Percentiles rank a stretch among this genome's conserved stretches.
phyloP scores from a whole-genome alignment of 2,113 vertebrate species.

The Pachyramphus minor region DNA sequence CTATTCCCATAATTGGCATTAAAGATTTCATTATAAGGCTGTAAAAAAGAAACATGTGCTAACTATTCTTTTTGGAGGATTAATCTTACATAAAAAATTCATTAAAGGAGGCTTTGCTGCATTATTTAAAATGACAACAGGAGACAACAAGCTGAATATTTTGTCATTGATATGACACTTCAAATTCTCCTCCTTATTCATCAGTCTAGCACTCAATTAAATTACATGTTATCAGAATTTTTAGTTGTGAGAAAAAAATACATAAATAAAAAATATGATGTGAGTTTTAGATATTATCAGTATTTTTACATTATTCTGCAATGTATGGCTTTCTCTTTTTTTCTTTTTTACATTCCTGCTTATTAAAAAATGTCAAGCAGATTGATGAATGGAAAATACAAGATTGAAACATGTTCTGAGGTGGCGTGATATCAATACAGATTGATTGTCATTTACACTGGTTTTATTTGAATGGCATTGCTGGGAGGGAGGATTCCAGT shows the following conservation, averaged over 20 bases:
- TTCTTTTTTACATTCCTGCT: neutral
- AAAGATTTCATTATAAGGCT: constrained; percentile 3
- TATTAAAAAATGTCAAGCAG: neutral
- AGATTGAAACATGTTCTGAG: neutral
- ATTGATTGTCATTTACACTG: neutral
- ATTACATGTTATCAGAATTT: constrained; percentile 7
- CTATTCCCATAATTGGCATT: neutral
- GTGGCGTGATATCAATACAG: neutral
- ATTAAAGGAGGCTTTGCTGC: constrained; percentile 33
- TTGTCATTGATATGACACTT: constrained; percentile 31
- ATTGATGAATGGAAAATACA: neutral
- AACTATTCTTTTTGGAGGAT: constrained; percentile 13
- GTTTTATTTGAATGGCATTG: neutral
- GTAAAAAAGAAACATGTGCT: neutral
- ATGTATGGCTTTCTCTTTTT: neutral
- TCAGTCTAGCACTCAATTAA: constrained; percentile 14
- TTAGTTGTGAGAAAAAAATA: neutral
- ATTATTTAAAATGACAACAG: constrained; percentile 47
- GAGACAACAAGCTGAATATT: constrained; percentile 43
- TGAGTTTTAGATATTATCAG: neutral
- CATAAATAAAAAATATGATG: neutral
- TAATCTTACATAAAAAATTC: constrained; percentile 29
- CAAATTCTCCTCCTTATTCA: constrained; percentile 17
- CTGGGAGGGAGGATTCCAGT: neutral
- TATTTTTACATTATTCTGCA: neutral